These are phyloP conservation scores for Hydropotes inermis DNA, from an alignment of 2,113 vertebrate genomes.

Conservation along the genomic window DNA sequence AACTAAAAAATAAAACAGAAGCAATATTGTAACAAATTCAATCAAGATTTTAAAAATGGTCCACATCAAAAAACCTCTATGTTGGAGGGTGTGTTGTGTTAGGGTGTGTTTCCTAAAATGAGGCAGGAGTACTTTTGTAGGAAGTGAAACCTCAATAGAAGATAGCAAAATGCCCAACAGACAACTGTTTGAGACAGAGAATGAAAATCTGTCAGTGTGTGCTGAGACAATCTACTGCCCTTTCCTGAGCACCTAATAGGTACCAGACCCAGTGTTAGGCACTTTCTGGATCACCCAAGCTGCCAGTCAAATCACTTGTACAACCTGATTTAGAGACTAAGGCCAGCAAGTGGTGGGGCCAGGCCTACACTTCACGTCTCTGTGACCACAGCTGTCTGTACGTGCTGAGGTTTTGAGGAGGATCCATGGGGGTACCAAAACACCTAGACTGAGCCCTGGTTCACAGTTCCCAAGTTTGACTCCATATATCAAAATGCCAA, in stretches of 20 bases:
- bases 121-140: conserved; percentile 44
- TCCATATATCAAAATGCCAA: conserved; percentile 21
- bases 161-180: conserved; percentile 40
- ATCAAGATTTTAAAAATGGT: not conserved
- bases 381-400: not conserved
- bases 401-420: not conserved
- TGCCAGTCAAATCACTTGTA: not conserved
- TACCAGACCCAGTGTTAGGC: not conserved
- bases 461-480: not conserved
- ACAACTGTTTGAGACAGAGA: not conserved
- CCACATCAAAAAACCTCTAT: not conserved
- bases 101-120: conserved; percentile 48
- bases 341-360: not conserved
- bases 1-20: not conserved
- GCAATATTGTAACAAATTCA: not conserved
- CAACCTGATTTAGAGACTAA: not conserved
- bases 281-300: not conserved
- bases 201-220: not conserved
- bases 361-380: not conserved
- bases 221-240: not conserved
- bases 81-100: conserved; percentile 10
- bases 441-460: not conserved
- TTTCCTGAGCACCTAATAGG: not conserved
- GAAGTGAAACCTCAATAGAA: conserved; percentile 59
- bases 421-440: not conserved